Conservation (phyloP, 2,113 vertebrate species). For the Verasper variegatus region DNA sequence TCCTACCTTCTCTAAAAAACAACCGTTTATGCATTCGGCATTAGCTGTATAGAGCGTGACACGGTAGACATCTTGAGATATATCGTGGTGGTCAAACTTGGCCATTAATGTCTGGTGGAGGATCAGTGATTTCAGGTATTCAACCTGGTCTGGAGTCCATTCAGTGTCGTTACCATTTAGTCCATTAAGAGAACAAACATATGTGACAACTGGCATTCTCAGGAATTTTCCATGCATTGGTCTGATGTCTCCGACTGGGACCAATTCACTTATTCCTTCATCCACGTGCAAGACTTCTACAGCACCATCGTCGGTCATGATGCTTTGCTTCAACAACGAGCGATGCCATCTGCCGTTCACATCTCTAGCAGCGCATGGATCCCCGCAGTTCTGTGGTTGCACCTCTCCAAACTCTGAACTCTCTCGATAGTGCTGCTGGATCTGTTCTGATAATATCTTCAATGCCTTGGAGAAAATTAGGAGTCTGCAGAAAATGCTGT, state of each 20-base stretch:
- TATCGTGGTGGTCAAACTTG: conserved; percentile 79
- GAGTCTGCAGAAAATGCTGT: conserved; percentile 86
- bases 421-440: conserved; percentile 75
- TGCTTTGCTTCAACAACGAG: conserved; percentile 82
- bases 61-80: conserved; percentile 83
- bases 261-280: conserved; percentile 85
- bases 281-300: conserved; percentile 89
- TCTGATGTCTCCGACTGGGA: conserved; percentile 79
- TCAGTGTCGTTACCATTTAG: conserved; percentile 74
- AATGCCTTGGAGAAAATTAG: conserved; percentile 85
- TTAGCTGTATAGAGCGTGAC: conserved; percentile 83
- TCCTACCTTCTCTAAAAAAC: conserved; percentile 74
- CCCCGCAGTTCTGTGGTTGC: conserved; percentile 73
- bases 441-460: conserved; percentile 80
- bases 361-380: conserved; percentile 86
- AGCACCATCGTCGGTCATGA: conserved; percentile 40
- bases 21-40: conserved; percentile 78
- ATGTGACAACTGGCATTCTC: conserved; percentile 90
- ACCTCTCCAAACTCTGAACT: conserved; percentile 44
- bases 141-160: conserved; percentile 80
- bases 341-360: conserved; percentile 87
- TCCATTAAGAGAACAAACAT: conserved; percentile 84
- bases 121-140: conserved; percentile 82
- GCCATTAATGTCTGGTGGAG: conserved; percentile 80
- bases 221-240: conserved; percentile 82